Conservation (phyloP, 2,113 vertebrate genomes). For the Neogobius melanostomus region DNA sequence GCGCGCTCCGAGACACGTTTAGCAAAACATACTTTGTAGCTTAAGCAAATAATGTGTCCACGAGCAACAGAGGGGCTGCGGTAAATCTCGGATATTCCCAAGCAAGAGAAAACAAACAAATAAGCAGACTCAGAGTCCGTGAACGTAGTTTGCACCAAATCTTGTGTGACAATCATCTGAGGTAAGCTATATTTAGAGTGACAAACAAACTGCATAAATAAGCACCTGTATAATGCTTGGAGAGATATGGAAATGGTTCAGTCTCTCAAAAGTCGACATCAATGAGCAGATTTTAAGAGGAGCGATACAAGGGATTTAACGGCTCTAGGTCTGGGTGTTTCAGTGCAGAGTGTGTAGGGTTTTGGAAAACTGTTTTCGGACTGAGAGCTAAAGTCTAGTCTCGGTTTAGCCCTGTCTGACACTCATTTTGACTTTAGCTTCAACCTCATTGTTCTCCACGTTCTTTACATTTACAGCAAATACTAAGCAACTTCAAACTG, state of each 20-base stretch:
- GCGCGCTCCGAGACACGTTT: background rate
- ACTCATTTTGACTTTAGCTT: too few relatives aligned
- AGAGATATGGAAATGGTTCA: background rate
- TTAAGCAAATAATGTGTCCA: constrained; percentile 3
- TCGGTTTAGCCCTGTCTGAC: too few relatives aligned
- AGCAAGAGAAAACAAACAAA: too few relatives aligned
- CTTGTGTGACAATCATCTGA: background rate
- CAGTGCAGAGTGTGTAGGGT: too few relatives aligned
- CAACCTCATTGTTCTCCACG: too few relatives aligned
- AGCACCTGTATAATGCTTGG: background rate
- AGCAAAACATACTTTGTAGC: background rate
- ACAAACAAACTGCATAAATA: background rate
- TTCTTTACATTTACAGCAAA: too few relatives aligned
- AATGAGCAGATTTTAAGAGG: background rate
- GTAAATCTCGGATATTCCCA: too few relatives aligned
- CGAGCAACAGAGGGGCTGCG: background rate
- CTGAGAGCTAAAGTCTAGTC: too few relatives aligned
- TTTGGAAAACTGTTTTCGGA: too few relatives aligned
- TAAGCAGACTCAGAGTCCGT: too few relatives aligned
- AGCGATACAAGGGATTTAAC: background rate
- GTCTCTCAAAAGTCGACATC: constrained; percentile 1
- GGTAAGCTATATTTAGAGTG: background rate
- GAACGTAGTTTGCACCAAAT: background rate
- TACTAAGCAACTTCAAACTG: too few relatives aligned
- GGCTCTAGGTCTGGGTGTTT: background rate